Evolutionary conservation across 1,140 invertebrate genomes (phyloP), one percentile per base, ranked within the genome.

Genomic region (Drosophila leontia): DNA sequence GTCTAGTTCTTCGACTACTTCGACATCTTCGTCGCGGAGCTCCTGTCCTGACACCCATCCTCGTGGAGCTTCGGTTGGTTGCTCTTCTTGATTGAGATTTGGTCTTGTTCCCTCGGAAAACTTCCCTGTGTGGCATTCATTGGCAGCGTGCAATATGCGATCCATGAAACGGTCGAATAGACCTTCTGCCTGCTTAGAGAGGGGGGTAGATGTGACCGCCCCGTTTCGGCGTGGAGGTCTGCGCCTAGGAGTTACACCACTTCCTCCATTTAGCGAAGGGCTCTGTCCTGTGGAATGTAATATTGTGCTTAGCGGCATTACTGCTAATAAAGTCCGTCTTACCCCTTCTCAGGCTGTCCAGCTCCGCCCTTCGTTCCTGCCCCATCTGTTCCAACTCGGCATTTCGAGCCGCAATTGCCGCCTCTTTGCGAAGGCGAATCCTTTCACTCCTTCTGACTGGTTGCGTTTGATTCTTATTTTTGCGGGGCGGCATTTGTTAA

Each of bases 391-490:
- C 5, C 7, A 5, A 3, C 7, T 29, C 23, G 3, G 47, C 13
- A 15, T 2, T 2, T 2, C 23, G 4, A 3, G 23, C 23, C 5
- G 0, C 15, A 15, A 9, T 4, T 1, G 47, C 15, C 7, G 26
- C 23, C 9, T 50, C 15, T 29, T 13, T 29, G 4, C 23, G 47
- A 5, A 29, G 8, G 15, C 48, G 48, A 17, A 51, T 4, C 5
- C 48, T n/a, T 3, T 51, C 48, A 3, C 26, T 32, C 15, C 29
- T n/a, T 13, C 48, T 17, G 5, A 32, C 0, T 0, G 26, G 26
- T 12, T 6, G 1, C 1, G 5, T 0, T 15, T 12, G 7, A 1
- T 1, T 1, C 0, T 0, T 2, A 1, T 11, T 32, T 5, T 32
- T 17, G 4, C 29, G 48, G 2, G 8, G 5, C 5, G 48, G 4